Conservation (phyloP, 2,797 vertebrate genomes). For the Propithecus deckenii region DNA sequence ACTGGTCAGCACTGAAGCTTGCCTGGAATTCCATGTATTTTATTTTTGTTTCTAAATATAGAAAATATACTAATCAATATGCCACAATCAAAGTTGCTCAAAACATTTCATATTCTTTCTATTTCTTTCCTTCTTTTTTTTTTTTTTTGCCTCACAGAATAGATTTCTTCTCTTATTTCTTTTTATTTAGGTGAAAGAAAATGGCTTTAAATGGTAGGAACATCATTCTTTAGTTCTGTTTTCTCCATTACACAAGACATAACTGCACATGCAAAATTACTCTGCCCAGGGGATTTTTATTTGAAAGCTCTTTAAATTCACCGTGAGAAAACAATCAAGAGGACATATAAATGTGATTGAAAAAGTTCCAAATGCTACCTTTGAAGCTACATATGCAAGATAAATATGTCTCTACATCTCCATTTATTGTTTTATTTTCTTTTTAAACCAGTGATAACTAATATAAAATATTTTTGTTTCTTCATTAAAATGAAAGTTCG, state of each 20-base stretch:
- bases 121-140: too few species aligned
- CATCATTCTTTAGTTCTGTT: slow-evolving; percentile 3
- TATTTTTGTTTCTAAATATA: slow-evolving; percentile 57
- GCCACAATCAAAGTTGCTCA: background rate
- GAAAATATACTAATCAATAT: slow-evolving; percentile 40
- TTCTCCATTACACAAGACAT: background rate
- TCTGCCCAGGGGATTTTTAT: background rate
- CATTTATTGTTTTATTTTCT: background rate
- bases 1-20: slow-evolving; percentile 51
- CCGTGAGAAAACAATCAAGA: slow-evolving; percentile 19
- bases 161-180: background rate
- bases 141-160: background rate
- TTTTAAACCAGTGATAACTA: background rate
- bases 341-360: background rate
- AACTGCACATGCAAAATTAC: slow-evolving; percentile 34
- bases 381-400: background rate
- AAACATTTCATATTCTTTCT: background rate
- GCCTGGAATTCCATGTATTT: slow-evolving; percentile 59
- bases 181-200: slow-evolving; percentile 35
- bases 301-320: slow-evolving; percentile 51
- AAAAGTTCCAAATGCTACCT: background rate
- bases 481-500: slow-evolving; percentile 16
- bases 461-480: background rate
- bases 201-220: background rate
- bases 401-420: background rate